Base-by-base conservation (phyloP, 1,140 invertebrate species). In the Dendroctonus ponderosae region DNA sequence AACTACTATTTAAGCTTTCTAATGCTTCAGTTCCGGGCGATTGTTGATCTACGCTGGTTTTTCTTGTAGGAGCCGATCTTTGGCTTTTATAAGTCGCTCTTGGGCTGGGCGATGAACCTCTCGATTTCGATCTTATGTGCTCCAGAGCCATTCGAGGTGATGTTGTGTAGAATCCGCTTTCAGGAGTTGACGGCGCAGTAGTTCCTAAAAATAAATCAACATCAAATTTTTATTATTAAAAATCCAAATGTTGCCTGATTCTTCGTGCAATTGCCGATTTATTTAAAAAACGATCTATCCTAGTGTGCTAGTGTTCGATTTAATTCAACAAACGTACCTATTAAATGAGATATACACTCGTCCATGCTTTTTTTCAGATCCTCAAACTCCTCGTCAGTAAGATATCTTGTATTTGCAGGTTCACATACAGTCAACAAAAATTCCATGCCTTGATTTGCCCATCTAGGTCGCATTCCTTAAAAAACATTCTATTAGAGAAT, bases 391-490 rank as follows among this genome's bases (percentile, higher is more conserved):
- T 84, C 78, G 49, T 94, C 89, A 9, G 83, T 84, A 40, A 95
- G 77, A 77, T 87, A 84, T 68, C 85, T 85, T 0, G 92, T 91
- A 72, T 92, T 88, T 48, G 86, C 83, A 0, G 92, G 91, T 72
- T 94, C 90, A 73, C 91, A 93, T 0, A 91, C 89, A 39, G 87
- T 81, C 70, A 91, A 87, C 4, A 96, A 79, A 78, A 93, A 96
- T 70, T 96, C 92, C 14, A 96, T 75, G 3, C 93, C 93, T 74
- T 92, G 88, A 75, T 87, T 87, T 6, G 91, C 91, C 91, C 91
- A 95, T 75, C 91, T 81, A 0, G 93, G 92, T 66, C 91, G 82
- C 67, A 91, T 80, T 3, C 93, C 65, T 67, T 38, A 62, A n/a
- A 12, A 7, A 59, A 59, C 7, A 39, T n/a, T 41, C 53, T 5